phyloP scores from a whole-genome alignment of 2,888 invertebrate species.

The Crepidodera aurea region DNA sequence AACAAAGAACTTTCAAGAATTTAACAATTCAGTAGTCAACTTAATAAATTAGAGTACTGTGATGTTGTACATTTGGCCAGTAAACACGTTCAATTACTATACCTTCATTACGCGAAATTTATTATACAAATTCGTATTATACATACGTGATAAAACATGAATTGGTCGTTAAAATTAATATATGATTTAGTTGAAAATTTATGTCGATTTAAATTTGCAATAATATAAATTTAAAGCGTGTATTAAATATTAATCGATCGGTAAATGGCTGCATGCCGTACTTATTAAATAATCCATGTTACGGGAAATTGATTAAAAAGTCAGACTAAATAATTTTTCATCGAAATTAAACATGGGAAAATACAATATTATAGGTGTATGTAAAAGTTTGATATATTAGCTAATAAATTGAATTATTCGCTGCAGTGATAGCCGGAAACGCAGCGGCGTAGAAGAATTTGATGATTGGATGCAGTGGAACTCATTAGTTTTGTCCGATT shows the following conservation, averaged over 20 bases:
- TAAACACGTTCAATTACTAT: no score
- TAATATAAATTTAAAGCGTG: slow-evolving; percentile 8
- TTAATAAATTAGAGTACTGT: no score
- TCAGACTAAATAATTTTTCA: slow-evolving; percentile 4
- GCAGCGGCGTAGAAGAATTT: slow-evolving; percentile 14
- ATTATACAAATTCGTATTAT: not conserved
- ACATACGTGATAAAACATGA: slow-evolving; percentile 1
- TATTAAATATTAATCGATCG: slow-evolving; percentile 2
- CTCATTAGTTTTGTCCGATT: slow-evolving; percentile 4
- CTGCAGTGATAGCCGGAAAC: slow-evolving; percentile 16
- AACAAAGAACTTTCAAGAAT: no score
- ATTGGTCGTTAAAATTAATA: slow-evolving; percentile 9
- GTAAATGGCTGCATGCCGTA: not conserved
- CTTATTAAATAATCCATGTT: not conserved
- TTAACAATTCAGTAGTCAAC: no score
- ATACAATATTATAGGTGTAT: slow-evolving; percentile 14
- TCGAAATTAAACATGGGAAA: slow-evolving; percentile 7
- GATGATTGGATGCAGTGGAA: not conserved
- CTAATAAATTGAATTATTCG: slow-evolving; percentile 31
- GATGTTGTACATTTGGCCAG: no score
- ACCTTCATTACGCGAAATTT: not conserved
- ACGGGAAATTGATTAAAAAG: slow-evolving; percentile 14
- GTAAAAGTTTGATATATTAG: slow-evolving; percentile 17
- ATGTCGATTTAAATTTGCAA: slow-evolving; percentile 12
- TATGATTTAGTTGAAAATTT: slow-evolving; percentile 5